Percentiles rank a stretch among this genome's conserved stretches.
phyloP scores from a whole-genome alignment of 2,797 vertebrate species.

The Enteromius mattozi region DNA sequence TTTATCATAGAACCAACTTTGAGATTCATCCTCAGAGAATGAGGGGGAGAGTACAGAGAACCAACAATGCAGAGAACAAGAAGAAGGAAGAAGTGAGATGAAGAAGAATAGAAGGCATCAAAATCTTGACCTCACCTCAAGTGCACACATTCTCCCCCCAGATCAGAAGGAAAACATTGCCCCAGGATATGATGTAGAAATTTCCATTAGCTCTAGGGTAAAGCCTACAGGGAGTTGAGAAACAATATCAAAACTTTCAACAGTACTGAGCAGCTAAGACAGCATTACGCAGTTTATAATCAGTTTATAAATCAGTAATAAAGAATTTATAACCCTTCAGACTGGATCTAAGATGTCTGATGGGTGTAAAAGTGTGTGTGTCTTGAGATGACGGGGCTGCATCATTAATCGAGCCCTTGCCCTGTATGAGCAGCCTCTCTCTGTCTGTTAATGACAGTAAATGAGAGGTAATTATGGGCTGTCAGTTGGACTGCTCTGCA shows the following conservation, averaged over 20 bases:
- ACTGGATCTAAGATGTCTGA: not conserved
- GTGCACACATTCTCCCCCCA: not conserved
- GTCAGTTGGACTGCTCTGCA: constrained; percentile 42
- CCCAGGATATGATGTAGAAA: constrained; percentile 8
- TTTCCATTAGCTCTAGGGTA: constrained; percentile 10
- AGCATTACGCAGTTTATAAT: not conserved
- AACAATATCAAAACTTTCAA: not conserved
- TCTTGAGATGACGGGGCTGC: constrained; percentile 13
- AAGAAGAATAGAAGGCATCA: constrained; percentile 8
- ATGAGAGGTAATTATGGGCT: constrained; percentile 62
- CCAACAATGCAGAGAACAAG: not conserved
- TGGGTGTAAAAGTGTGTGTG: constrained; percentile 41
- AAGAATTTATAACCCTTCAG: not conserved
- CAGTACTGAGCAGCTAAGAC: not conserved
- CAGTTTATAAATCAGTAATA: constrained; percentile 5
- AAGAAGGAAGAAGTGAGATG: not conserved
- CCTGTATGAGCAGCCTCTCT: constrained; percentile 39
- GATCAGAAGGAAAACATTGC: constrained; percentile 14
- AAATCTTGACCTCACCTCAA: constrained; percentile 15
- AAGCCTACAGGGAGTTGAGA: not conserved
- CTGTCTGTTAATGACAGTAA: constrained; percentile 61
- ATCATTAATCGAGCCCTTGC: constrained; percentile 55
- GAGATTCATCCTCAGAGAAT: constrained; percentile 47
- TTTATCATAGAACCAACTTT: constrained; percentile 4
- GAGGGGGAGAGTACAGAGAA: constrained; percentile 23